These are phyloP conservation scores for Bos indicus DNA, from an alignment of 2,113 vertebrate species.

Conservation along the genomic window DNA sequence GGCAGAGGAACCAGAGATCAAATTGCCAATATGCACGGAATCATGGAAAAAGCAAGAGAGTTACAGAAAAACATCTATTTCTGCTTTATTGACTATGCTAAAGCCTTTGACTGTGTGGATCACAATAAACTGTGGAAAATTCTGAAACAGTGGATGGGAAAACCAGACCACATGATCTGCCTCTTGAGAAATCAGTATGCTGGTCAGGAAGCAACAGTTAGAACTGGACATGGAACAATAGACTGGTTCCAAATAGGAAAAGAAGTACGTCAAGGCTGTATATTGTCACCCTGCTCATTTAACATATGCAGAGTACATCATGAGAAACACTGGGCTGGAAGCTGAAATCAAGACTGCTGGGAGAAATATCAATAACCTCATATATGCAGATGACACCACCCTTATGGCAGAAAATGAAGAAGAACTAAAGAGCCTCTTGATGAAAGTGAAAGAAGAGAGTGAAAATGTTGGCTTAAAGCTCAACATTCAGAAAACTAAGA, in stretches of 20 bases:
- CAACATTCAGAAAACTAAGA: not conserved
- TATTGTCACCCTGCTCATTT: not conserved
- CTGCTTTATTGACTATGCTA: not conserved
- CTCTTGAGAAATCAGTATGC: not conserved
- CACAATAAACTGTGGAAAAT: not conserved
- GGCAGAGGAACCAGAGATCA: not conserved
- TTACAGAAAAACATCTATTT: not conserved
- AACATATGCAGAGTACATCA: not conserved
- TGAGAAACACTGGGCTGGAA: not conserved
- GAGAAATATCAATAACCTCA: not conserved
- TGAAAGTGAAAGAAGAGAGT: not conserved
- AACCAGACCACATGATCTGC: not conserved
- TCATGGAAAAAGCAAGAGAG: not conserved
- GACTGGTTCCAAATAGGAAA: not conserved
- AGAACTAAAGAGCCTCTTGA: not conserved
- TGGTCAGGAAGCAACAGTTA: not conserved
- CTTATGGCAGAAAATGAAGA: not conserved
- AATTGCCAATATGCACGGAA: not conserved
- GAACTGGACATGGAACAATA: not conserved
- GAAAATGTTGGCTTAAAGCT: not conserved
- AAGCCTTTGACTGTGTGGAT: not conserved
- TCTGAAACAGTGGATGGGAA: not conserved
- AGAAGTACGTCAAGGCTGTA: not conserved
- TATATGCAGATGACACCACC: not conserved
- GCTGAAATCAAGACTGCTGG: rapidly evolving